Evolutionary conservation across 2,797 vertebrate species (phyloP).

Genomic region (Menidia menidia): DNA sequence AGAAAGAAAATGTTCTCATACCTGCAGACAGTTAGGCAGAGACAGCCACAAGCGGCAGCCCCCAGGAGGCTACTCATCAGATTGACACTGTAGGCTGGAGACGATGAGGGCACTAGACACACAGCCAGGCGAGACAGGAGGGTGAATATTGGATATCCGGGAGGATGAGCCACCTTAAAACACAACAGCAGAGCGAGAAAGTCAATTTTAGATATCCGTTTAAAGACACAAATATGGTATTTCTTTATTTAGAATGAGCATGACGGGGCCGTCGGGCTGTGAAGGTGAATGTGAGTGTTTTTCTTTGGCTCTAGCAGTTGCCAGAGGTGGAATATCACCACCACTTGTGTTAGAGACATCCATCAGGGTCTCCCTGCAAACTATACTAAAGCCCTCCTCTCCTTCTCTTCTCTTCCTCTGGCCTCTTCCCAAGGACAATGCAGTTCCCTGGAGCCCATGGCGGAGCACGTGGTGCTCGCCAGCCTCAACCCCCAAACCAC

Average conservation of each 20-base stretch:
- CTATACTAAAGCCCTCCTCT: slow-evolving; percentile 37
- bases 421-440: slow-evolving; percentile 82
- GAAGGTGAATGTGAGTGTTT: background rate
- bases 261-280: background rate
- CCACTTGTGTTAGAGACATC: slow-evolving; percentile 14
- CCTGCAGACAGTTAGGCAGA: slow-evolving; percentile 94
- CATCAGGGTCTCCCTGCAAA: slow-evolving; percentile 34
- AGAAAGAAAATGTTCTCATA: slow-evolving; percentile 50
- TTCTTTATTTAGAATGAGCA: background rate
- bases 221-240: background rate
- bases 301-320: background rate
- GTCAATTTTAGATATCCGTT: background rate
- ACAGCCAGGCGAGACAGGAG: slow-evolving; percentile 86
- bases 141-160: slow-evolving; percentile 96
- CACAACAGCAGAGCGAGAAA: slow-evolving; percentile 19
- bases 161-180: slow-evolving; percentile 94
- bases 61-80: slow-evolving; percentile 89
- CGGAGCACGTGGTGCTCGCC: slow-evolving; percentile 67
- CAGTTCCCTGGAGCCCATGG: slow-evolving; percentile 66
- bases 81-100: slow-evolving; percentile 90
- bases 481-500: slow-evolving; percentile 71
- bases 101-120: slow-evolving; percentile 82
- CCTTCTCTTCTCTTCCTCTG: slow-evolving; percentile 56
- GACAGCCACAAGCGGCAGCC: slow-evolving; percentile 87
- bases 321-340: background rate